Conservation (phyloP, 2,113 vertebrate genomes). For the Jacana jacana region DNA sequence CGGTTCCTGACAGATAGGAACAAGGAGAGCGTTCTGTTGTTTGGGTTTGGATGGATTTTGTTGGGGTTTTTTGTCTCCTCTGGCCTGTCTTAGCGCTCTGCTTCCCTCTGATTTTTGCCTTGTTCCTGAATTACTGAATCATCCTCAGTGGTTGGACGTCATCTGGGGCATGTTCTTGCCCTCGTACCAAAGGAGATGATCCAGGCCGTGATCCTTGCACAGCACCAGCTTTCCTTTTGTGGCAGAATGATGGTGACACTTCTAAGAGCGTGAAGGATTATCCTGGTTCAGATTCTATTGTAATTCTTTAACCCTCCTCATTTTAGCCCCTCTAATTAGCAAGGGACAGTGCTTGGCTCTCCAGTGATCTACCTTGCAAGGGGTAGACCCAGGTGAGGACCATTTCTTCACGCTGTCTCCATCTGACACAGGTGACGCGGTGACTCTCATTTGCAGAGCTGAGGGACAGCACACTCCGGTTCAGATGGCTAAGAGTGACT, state of each 20-base stretch:
- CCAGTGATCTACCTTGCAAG: not conserved
- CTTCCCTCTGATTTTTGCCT: not conserved
- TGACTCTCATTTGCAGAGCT: not conserved
- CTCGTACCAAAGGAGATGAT: not conserved
- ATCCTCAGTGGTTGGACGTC: not conserved
- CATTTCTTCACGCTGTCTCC: fast-evolving
- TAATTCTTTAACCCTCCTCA: not conserved
- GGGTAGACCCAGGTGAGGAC: not conserved
- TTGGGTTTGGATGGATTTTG: not conserved
- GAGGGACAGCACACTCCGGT: fast-evolving
- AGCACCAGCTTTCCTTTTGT: not conserved
- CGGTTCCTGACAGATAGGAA: conserved; percentile 10
- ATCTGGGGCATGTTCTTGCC: not conserved
- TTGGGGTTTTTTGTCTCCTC: not conserved
- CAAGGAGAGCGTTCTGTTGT: not conserved
- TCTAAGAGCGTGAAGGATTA: not conserved
- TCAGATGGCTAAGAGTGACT: not conserved
- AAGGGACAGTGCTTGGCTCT: not conserved
- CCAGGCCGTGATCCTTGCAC: not conserved
- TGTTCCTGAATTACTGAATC: not conserved
- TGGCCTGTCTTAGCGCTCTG: not conserved
- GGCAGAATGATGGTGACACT: not conserved
- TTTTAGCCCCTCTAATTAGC: not conserved
- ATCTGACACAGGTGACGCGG: fast-evolving
- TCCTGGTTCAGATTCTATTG: not conserved